A percentile compares a stretch with the other conserved stretches of the same genome.
Evolutionary conservation across 2,113 vertebrate genomes (phyloP).

Genomic region (Gorsachius goisagi): DNA sequence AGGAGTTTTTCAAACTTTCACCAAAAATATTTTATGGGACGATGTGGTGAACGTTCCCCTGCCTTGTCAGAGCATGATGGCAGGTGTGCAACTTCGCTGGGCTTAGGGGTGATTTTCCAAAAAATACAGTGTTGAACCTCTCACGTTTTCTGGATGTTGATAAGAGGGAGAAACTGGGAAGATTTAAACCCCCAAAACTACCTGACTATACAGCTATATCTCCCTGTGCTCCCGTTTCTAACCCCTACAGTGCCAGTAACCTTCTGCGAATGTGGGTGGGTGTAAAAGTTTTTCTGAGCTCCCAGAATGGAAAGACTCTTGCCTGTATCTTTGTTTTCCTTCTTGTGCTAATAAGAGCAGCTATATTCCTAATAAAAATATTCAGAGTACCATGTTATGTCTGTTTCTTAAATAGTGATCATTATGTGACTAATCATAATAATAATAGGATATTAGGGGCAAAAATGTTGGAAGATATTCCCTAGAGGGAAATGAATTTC

Average conservation of each 20-base stretch:
- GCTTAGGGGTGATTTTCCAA: neutral
- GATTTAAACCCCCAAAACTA: neutral
- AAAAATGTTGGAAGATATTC: slow-evolving; percentile 72
- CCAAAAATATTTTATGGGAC: neutral
- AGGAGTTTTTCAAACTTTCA: neutral
- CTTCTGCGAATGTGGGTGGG: neutral
- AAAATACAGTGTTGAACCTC: neutral
- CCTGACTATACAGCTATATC: neutral
- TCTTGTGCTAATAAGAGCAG: slow-evolving; percentile 12
- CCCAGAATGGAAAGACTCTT: neutral
- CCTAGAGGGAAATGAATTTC: slow-evolving; percentile 76
- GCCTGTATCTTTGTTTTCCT: slow-evolving; percentile 35
- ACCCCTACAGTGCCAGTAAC: neutral
- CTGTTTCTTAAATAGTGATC: slow-evolving; percentile 50
- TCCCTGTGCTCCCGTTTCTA: neutral
- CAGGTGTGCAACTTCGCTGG: rapidly evolving
- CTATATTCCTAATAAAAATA: slow-evolving; percentile 53
- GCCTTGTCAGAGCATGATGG: neutral
- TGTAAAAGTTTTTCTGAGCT: neutral
- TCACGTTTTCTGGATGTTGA: neutral
- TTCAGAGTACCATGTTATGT: neutral
- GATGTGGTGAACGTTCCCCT: neutral
- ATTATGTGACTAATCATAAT: slow-evolving; percentile 67
- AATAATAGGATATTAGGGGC: slow-evolving; percentile 63
- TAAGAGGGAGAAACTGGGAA: neutral